A percentile compares a stretch with the other conserved stretches of the same genome.
Conservation (phyloP, 2,888 invertebrate species). For the Dryobota labecula region DNA sequence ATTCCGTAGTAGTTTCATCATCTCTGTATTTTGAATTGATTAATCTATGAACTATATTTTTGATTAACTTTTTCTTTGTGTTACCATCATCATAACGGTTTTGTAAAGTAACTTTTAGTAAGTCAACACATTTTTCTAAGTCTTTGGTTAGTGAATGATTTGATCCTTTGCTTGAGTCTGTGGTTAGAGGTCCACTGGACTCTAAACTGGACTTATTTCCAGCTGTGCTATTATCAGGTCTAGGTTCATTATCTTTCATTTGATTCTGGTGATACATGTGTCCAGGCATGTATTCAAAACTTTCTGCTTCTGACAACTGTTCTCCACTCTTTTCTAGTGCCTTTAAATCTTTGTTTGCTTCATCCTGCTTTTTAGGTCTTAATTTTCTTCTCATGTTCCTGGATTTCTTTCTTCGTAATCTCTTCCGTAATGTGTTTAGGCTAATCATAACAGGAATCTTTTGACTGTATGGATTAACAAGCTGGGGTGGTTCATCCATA, state of each 20-base stretch:
- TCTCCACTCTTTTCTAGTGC: conserved; percentile 79
- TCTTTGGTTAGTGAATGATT: conserved; percentile 89
- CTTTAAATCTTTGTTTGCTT: conserved; percentile 69
- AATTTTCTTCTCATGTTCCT: conserved; percentile 72
- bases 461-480: conserved; percentile 61
- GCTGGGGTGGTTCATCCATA: conserved; percentile 50
- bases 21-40: conserved; percentile 91
- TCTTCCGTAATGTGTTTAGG: conserved; percentile 80
- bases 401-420: conserved; percentile 76
- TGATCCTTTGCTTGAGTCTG: conserved; percentile 85
- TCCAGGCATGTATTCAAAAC: conserved; percentile 92
- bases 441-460: conserved; percentile 81
- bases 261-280: conserved; percentile 90
- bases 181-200: conserved; percentile 82
- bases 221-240: conserved; percentile 67
- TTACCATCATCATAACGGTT: conserved; percentile 90
- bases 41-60: conserved; percentile 92
- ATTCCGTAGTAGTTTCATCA: conserved; percentile 88
- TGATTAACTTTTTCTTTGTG: conserved; percentile 91
- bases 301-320: conserved; percentile 91
- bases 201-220: conserved; percentile 87
- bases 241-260: conserved; percentile 71
- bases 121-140: conserved; percentile 91
- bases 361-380: conserved; percentile 68
- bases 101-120: conserved; percentile 91